Evolutionary conservation across 2,113 vertebrate genomes (phyloP).

Genomic region (Hemibagrus wyckioides): DNA sequence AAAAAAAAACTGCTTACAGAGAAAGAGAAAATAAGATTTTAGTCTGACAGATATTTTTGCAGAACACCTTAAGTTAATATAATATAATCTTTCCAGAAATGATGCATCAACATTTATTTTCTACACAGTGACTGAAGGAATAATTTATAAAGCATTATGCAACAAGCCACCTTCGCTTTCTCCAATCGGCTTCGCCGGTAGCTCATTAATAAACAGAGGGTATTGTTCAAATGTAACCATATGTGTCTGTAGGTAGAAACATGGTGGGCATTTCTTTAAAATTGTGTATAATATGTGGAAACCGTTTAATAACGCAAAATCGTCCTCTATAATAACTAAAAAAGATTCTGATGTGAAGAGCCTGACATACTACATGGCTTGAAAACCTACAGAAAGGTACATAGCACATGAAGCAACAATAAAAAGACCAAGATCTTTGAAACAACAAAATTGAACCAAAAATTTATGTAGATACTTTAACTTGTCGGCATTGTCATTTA

Average conservation of each 20-base stretch:
- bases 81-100: conserved; percentile 53
- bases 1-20: background rate
- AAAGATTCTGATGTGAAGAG: background rate
- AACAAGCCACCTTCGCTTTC: conserved; percentile 2
- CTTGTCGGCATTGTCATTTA: background rate
- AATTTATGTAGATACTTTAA: background rate
- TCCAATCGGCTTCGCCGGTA: background rate
- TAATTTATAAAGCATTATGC: conserved; percentile 35
- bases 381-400: background rate
- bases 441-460: too few relatives aligned
- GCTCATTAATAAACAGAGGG: background rate
- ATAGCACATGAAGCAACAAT: background rate
- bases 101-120: background rate
- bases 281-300: background rate
- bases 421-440: background rate
- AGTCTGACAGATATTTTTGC: background rate
- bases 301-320: background rate
- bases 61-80: background rate
- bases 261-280: background rate
- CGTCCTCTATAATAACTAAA: background rate
- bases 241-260: background rate
- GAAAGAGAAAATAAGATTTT: background rate
- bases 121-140: conserved; percentile 2
- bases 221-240: background rate
- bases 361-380: background rate